A percentile compares a stretch with the other conserved stretches of the same genome.
Conservation (phyloP, 2,888 invertebrate species). For the Yponomeuta evonymella region DNA sequence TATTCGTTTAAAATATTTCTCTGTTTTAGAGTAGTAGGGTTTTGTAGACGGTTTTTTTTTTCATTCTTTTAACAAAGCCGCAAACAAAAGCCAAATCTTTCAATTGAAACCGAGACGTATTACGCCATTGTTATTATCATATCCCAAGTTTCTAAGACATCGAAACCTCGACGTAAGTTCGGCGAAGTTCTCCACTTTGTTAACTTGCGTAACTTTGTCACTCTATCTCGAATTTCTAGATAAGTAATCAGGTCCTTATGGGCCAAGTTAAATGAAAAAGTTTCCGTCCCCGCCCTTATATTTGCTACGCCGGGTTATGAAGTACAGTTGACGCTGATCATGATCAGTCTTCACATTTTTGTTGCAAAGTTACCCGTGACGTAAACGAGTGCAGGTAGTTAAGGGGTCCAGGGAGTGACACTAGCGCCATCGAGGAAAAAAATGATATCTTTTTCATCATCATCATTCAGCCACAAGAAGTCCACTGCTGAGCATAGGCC, state of each 20-base stretch:
- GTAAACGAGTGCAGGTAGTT: too few relatives aligned
- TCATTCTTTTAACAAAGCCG: not conserved
- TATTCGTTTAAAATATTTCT: too few relatives aligned
- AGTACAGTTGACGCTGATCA: not conserved
- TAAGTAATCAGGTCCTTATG: constrained; percentile 54
- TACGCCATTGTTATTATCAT: not conserved
- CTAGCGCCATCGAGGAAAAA: too few relatives aligned
- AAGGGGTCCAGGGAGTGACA: too few relatives aligned
- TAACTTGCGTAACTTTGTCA: constrained; percentile 16
- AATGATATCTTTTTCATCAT: too few relatives aligned
- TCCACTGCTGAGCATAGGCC: too few relatives aligned
- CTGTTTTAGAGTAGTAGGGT: too few relatives aligned
- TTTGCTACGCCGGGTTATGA: constrained; percentile 45
- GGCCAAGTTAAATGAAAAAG: constrained; percentile 66
- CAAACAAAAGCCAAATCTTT: not conserved
- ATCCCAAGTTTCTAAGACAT: not conserved
- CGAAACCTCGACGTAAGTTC: not conserved
- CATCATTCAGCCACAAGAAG: too few relatives aligned
- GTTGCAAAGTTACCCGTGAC: too few relatives aligned
- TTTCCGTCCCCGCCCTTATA: constrained; percentile 45
- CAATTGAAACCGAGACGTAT: constrained; percentile 23
- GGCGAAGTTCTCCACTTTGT: constrained; percentile 5
- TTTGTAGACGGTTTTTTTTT: too few relatives aligned
- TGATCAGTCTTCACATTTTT: too few relatives aligned
- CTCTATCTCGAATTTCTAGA: constrained; percentile 26